Evolutionary conservation across 2,113 vertebrate species (phyloP).

Genomic region (Diphyllodes magnificus): DNA sequence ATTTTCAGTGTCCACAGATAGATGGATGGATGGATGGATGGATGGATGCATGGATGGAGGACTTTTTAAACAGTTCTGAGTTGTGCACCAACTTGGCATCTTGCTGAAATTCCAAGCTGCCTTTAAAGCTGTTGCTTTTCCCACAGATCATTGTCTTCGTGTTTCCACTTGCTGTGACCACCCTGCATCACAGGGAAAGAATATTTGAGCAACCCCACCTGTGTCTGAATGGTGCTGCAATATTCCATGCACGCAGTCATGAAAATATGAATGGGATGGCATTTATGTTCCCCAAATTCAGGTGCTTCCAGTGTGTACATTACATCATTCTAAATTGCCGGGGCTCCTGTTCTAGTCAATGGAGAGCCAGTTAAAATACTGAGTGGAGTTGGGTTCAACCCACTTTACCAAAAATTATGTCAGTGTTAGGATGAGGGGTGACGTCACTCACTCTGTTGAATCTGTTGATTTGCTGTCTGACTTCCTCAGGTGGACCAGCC

Average conservation of each 20-base stretch:
- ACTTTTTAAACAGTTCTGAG: neutral
- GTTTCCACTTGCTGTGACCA: neutral
- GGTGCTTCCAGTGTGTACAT: neutral
- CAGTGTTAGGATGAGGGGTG: neutral
- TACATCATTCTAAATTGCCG: neutral
- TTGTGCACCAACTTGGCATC: neutral
- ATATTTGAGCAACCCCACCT: neutral
- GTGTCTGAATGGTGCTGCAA: neutral
- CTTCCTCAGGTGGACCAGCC: neutral
- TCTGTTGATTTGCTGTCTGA: neutral
- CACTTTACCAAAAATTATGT: neutral
- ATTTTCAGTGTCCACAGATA: too few species aligned
- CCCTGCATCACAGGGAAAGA: neutral
- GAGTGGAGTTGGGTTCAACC: neutral
- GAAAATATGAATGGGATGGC: neutral
- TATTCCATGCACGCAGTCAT: neutral
- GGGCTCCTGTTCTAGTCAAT: rapidly evolving
- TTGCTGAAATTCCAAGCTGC: neutral
- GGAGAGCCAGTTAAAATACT: neutral
- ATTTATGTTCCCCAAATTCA: neutral
- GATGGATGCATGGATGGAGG: neutral
- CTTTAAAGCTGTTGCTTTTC: neutral
- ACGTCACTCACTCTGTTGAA: neutral
- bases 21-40: neutral
- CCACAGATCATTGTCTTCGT: neutral